Conservation (phyloP, 2,888 invertebrate genomes). For the Serripes groenlandicus region DNA sequence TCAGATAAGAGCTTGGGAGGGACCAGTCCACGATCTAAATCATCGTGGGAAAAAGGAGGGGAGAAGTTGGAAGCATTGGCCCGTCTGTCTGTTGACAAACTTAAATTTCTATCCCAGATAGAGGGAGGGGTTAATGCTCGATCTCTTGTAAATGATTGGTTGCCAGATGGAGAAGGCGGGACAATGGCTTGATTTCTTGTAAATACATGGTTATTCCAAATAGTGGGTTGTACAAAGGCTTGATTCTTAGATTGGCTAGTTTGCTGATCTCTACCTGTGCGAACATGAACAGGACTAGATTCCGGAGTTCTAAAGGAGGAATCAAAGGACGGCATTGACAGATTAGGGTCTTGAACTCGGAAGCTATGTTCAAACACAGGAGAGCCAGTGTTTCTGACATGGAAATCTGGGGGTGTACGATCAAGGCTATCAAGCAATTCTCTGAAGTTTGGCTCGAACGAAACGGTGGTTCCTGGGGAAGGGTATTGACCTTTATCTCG, state of each 20-base stretch:
- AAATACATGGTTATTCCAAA: no score
- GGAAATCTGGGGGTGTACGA: slow-evolving; percentile 3
- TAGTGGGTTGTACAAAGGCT: no score
- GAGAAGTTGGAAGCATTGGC: neutral
- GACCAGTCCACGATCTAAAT: slow-evolving; percentile 13
- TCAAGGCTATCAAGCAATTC: slow-evolving; percentile 40
- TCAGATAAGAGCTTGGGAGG: slow-evolving; percentile 6
- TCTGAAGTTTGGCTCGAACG: slow-evolving; percentile 19
- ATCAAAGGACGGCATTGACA: neutral
- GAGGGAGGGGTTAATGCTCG: slow-evolving; percentile 44
- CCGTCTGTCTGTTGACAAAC: slow-evolving; percentile 27
- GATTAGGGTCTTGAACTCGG: slow-evolving; percentile 6
- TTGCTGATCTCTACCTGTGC: neutral
- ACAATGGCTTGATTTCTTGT: no score
- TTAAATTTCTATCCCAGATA: slow-evolving; percentile 28
- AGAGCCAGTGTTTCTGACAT: slow-evolving; percentile 22
- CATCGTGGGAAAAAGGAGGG: neutral
- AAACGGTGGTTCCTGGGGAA: neutral
- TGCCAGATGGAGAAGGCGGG: neutral
- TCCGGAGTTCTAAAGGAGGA: neutral
- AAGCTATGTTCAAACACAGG: slow-evolving; percentile 27
- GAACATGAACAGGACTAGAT: neutral
- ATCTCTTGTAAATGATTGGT: slow-evolving; percentile 23
- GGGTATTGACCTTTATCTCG: slow-evolving; percentile 59
- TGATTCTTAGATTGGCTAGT: neutral